Base-by-base conservation (phyloP, 2,888 invertebrate species). In the Ganaspis brasiliensis region DNA sequence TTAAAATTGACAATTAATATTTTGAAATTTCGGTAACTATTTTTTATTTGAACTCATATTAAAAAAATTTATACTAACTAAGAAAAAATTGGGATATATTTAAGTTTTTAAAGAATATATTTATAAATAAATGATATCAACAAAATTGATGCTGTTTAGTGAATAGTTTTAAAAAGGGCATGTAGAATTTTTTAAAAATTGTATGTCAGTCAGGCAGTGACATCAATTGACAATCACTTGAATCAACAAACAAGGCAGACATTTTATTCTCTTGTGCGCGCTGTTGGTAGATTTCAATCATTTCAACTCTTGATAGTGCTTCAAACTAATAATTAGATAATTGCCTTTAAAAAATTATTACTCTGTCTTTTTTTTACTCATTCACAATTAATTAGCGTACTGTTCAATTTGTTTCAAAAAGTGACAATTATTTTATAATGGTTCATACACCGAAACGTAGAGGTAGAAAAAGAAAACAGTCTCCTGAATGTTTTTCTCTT, bases 211-310 rank as follows among this genome's bases (percentile, higher is more conserved):
- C 52, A 52, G 52, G 52, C 52, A 52, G 52, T 52, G 52, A 52
- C 52, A 52, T 52, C 52, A 52, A 52, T 52, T 52, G 52, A 52
- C 52, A 52, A 52, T 52, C 52, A 52, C 52, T 52, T 52, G 52
- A 52, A 52, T 52, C 52, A 52, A 52, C 52, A 52, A 52, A 52
- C 52, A 9, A 52, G 52, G 52, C 19, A 52, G 52, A 52, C 52
- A 52, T 52, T 52, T 52, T 52, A 52, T 52, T 52, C 52, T 52
- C 52, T 52, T 52, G 16, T 52, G 19, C 52, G 16, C 52, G 19
- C 52, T 52, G 52, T 52, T 19, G 19, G 8, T 52, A 5, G 52
- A 52, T 52, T 52, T 52, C 52, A 52, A 52, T 52, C 52, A 52
- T 52, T 52, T 19, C 52, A 19, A 52, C 9, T 16, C 19, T 52